A percentile compares a stretch with the other conserved stretches of the same genome.
Conservation (phyloP, 2,113 vertebrate species). For the Ariopsis seemanni region DNA sequence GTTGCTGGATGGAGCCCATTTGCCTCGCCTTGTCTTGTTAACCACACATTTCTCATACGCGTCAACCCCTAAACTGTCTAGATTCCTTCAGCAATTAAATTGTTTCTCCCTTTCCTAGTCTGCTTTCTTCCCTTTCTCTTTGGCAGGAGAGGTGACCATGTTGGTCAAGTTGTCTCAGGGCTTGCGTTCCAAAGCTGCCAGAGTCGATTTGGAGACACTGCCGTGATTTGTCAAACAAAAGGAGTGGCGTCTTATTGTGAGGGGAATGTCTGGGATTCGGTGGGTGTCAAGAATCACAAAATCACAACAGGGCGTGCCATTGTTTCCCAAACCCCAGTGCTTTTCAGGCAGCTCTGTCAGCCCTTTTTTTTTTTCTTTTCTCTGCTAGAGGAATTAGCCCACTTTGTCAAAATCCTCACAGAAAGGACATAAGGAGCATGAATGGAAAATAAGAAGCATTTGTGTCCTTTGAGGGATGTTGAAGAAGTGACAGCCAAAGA, state of each 20-base stretch:
- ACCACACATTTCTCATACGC: slow-evolving; percentile 63
- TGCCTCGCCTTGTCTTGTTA: slow-evolving; percentile 59
- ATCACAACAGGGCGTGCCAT: slow-evolving; percentile 72
- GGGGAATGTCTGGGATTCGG: slow-evolving; percentile 64
- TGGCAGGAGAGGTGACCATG: slow-evolving; percentile 65
- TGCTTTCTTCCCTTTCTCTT: slow-evolving; percentile 64
- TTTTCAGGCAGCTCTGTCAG: slow-evolving; percentile 63
- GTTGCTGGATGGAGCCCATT: slow-evolving; percentile 59
- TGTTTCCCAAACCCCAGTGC: slow-evolving; percentile 68
- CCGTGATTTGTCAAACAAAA: slow-evolving; percentile 71
- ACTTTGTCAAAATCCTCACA: slow-evolving; percentile 63
- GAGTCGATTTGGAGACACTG: slow-evolving; percentile 63
- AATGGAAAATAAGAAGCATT: slow-evolving; percentile 72
- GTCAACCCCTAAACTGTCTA: slow-evolving; percentile 63
- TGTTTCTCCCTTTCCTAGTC: slow-evolving; percentile 65
- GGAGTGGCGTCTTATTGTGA: slow-evolving; percentile 64
- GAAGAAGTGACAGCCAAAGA: slow-evolving; percentile 61
- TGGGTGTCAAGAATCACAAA: slow-evolving; percentile 66
- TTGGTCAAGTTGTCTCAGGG: slow-evolving; percentile 68
- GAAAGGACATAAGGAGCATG: slow-evolving; percentile 63
- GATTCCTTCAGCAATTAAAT: slow-evolving; percentile 72
- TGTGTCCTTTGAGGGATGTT: slow-evolving; percentile 65
- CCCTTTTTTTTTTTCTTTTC: slow-evolving; percentile 63
- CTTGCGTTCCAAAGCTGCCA: slow-evolving; percentile 71
- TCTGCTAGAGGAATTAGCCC: slow-evolving; percentile 57